These are phyloP conservation scores for Actinopyga echinites DNA, from an alignment of 53 echinoderm and acorn worm genomes.

Conservation along the genomic window DNA sequence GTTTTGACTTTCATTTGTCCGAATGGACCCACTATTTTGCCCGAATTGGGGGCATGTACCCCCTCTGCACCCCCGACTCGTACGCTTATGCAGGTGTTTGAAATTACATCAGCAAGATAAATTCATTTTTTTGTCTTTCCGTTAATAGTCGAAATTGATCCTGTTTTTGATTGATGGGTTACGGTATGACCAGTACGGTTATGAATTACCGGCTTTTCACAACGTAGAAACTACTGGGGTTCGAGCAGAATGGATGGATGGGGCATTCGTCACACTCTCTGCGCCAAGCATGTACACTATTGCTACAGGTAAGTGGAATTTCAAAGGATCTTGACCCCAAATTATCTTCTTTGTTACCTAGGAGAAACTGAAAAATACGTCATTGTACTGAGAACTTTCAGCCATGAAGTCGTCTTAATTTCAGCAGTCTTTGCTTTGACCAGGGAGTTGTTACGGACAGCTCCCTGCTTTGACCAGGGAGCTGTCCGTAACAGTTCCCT, in stretches of 20 bases:
- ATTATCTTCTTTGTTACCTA: background rate
- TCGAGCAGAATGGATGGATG: slow-evolving; percentile 64
- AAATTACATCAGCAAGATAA: too few species aligned
- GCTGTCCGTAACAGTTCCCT: too few species aligned
- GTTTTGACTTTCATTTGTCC: too few species aligned
- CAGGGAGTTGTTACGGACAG: too few species aligned
- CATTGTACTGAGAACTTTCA: too few species aligned
- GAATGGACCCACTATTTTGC: too few species aligned
- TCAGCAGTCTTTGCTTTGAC: too few species aligned
- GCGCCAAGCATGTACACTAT: slow-evolving; percentile 75
- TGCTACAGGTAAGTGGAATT: slow-evolving; percentile 60
- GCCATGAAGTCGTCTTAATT: too few species aligned
- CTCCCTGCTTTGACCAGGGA: too few species aligned
- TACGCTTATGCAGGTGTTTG: too few species aligned
- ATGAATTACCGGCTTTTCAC: slow-evolving; percentile 60
- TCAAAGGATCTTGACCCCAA: background rate
- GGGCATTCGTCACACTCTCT: slow-evolving; percentile 60
- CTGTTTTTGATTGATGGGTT: slow-evolving; percentile 73
- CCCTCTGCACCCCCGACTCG: too few species aligned
- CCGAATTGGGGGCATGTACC: too few species aligned
- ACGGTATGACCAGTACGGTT: slow-evolving; percentile 67
- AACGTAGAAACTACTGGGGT: slow-evolving; percentile 64
- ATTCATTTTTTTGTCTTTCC: background rate
- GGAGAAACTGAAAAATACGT: background rate
- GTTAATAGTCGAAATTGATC: slow-evolving; percentile 51